Evolutionary conservation across 2,888 invertebrate species (phyloP).

Genomic region (Erannis defoliaria): DNA sequence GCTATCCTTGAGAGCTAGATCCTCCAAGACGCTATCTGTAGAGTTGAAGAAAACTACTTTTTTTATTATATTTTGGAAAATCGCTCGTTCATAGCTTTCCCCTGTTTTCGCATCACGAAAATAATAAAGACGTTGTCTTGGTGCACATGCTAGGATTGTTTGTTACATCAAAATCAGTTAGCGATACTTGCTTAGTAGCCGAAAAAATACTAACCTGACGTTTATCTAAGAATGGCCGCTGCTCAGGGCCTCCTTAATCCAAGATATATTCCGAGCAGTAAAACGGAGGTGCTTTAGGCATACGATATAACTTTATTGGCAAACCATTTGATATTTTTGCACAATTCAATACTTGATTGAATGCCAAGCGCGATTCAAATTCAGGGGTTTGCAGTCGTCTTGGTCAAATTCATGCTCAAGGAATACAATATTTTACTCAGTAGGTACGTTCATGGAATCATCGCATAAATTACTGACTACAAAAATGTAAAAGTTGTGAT

Average conservation of each 20-base stretch:
- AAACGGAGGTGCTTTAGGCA: constrained; percentile 7
- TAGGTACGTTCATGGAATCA: neutral
- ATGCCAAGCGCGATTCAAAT: constrained; percentile 47
- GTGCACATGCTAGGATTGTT: too few relatives aligned
- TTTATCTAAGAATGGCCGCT: too few relatives aligned
- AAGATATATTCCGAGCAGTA: neutral
- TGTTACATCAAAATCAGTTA: too few relatives aligned
- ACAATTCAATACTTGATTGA: constrained; percentile 49
- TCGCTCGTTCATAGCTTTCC: too few relatives aligned
- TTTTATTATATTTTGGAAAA: too few relatives aligned
- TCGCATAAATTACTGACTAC: neutral
- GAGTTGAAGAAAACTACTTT: too few relatives aligned
- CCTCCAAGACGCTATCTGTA: too few relatives aligned
- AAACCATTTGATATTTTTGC: constrained; percentile 22
- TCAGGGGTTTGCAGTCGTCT: neutral
- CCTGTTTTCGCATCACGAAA: too few relatives aligned
- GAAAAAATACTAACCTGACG: too few relatives aligned
- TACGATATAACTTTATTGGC: constrained; percentile 27
- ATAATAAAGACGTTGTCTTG: too few relatives aligned
- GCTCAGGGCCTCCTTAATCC: neutral
- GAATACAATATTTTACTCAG: constrained; percentile 11
- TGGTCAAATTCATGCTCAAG: constrained; percentile 9
- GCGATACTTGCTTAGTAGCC: too few relatives aligned
- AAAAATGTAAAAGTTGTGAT: neutral
- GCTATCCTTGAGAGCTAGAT: too few relatives aligned